These are phyloP conservation scores for Drosophila lacicola DNA, from an alignment of 2,888 invertebrate species.

Conservation along the genomic window DNA sequence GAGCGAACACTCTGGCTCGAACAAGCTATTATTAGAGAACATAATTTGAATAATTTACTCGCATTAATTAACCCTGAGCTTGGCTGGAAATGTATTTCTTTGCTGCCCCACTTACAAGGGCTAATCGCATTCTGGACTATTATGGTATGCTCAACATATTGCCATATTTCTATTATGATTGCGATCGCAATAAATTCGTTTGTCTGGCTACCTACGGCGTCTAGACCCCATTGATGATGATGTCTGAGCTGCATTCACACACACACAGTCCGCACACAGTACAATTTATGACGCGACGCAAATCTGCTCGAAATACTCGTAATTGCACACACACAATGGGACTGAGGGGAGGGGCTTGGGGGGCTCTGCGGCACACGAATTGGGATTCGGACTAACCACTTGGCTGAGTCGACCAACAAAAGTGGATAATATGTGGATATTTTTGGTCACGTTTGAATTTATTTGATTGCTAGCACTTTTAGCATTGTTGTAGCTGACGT, in stretches of 20 bases:
- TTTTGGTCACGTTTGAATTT: slow-evolving; percentile 83
- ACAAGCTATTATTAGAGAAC: not conserved
- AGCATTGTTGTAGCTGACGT: slow-evolving; percentile 80
- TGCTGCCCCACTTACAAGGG: not conserved
- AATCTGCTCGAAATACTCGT: slow-evolving; percentile 77
- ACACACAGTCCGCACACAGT: slow-evolving; percentile 11
- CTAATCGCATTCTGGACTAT: slow-evolving; percentile 8
- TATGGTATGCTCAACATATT: slow-evolving; percentile 42
- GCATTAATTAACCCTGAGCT: slow-evolving; percentile 5
- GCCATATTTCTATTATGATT: slow-evolving; percentile 61
- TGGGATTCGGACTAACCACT: slow-evolving; percentile 33
- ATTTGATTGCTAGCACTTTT: slow-evolving; percentile 82
- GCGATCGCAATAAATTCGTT: slow-evolving; percentile 55
- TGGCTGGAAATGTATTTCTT: slow-evolving; percentile 1
- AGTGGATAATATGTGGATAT: slow-evolving; percentile 81
- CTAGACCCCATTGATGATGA: slow-evolving; percentile 69
- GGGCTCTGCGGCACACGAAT: not conserved
- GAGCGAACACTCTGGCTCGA: slow-evolving; percentile 1
- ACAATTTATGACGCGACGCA: slow-evolving; percentile 75
- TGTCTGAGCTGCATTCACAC: slow-evolving; percentile 68
- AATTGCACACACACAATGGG: slow-evolving; percentile 51
- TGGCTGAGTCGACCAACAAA: slow-evolving; percentile 49
- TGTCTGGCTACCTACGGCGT: slow-evolving; percentile 41
- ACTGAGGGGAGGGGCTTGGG: slow-evolving; percentile 2
- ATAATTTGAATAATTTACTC: slow-evolving; percentile 7